Evolutionary conservation across 53 echinoderm and acorn worm species (phyloP).

Genomic region (Stichopus horrens): DNA sequence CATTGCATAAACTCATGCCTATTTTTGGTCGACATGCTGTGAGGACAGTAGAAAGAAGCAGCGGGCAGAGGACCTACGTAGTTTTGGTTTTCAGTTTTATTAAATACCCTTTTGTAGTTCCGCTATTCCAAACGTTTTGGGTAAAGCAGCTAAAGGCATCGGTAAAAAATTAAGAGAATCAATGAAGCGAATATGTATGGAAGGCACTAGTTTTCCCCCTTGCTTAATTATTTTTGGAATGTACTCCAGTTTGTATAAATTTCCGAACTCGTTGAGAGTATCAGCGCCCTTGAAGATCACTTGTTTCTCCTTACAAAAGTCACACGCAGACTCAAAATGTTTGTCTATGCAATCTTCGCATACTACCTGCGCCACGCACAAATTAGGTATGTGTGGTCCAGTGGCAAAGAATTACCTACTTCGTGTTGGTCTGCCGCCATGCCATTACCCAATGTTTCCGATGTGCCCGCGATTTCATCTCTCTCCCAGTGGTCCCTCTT

Average conservation of each 20-base stretch:
- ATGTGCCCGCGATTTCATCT: too few species aligned
- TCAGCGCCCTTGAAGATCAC: slow-evolving; percentile 14
- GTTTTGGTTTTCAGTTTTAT: slow-evolving; percentile 28
- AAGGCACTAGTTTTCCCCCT: slow-evolving; percentile 42
- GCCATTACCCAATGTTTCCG: too few species aligned
- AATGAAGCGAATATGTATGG: slow-evolving; percentile 16
- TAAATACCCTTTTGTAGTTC: not conserved
- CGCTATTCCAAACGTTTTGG: too few species aligned
- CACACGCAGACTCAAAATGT: slow-evolving; percentile 5
- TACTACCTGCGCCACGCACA: slow-evolving; percentile 37
- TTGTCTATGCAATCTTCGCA: too few species aligned
- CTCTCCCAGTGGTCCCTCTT: not conserved
- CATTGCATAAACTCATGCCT: slow-evolving; percentile 35
- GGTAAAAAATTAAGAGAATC: slow-evolving; percentile 35
- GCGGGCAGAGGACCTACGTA: slow-evolving; percentile 45
- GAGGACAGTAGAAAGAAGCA: slow-evolving; percentile 38
- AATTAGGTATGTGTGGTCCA: slow-evolving; percentile 38
- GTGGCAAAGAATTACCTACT: too few species aligned
- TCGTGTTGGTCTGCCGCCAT: too few species aligned
- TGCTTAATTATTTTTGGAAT: slow-evolving; percentile 39
- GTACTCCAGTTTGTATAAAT: slow-evolving; percentile 22
- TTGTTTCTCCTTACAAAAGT: slow-evolving; percentile 18
- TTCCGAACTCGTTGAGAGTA: slow-evolving; percentile 44
- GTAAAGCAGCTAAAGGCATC: too few species aligned
- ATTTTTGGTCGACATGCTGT: slow-evolving; percentile 24